Conservation (phyloP, 2,888 invertebrate species). For the Drosophila barbarae region DNA sequence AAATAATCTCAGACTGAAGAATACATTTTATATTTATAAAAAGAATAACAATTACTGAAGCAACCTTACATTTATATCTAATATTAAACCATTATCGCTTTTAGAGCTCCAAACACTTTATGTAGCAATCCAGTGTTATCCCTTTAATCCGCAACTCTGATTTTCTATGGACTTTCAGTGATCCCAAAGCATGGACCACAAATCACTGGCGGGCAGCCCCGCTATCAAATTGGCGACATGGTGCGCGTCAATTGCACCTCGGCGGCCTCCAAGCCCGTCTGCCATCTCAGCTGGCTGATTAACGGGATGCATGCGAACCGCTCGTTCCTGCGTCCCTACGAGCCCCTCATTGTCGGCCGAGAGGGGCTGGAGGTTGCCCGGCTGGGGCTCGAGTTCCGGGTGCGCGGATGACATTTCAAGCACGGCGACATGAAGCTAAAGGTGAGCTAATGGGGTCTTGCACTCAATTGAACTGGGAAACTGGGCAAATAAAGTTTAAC, state of each 20-base stretch:
- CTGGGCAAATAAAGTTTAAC: neutral
- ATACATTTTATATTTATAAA: no score
- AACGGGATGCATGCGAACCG: conserved; percentile 88
- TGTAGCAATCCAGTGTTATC: neutral
- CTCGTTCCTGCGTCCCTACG: conserved; percentile 81
- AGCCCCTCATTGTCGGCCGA: conserved; percentile 81
- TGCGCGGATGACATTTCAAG: conserved; percentile 89
- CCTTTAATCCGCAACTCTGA: conserved; percentile 2
- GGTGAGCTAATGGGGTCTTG: conserved; percentile 78
- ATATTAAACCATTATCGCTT: no score
- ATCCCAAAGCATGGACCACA: conserved; percentile 90
- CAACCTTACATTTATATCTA: no score
- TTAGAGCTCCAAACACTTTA: no score
- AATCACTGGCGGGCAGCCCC: conserved; percentile 88
- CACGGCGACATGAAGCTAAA: conserved; percentile 92
- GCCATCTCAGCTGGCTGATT: conserved; percentile 91
- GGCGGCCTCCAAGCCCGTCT: conserved; percentile 89
- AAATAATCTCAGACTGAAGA: neutral
- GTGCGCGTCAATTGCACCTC: conserved; percentile 93
- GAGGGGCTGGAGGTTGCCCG: conserved; percentile 87
- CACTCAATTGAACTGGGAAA: neutral
- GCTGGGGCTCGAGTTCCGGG: conserved; percentile 89
- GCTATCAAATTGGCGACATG: conserved; percentile 90
- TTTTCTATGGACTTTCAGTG: conserved; percentile 81
- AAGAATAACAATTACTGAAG: no score